Conservation (phyloP, 2,888 invertebrate genomes). For the Agriopis aurantiaria region DNA sequence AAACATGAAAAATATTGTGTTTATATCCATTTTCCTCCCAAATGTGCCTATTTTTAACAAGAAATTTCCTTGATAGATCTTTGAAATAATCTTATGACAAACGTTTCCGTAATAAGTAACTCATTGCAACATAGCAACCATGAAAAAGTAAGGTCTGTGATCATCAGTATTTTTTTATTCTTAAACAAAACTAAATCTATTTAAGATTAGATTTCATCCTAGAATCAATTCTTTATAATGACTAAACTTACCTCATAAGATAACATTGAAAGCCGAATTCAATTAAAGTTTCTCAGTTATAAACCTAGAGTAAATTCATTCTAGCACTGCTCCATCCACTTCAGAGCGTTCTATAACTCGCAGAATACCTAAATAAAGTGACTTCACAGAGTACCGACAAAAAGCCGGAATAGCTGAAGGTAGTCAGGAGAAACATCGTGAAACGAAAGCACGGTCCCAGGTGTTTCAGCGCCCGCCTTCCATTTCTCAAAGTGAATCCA, state of each 20-base stretch:
- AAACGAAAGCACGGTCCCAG: constrained; percentile 63
- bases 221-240: neutral
- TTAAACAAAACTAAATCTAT: neutral
- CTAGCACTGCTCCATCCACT: constrained; percentile 46
- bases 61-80: neutral
- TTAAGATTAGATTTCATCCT: neutral
- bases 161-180: neutral
- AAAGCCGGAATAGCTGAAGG: constrained; percentile 54
- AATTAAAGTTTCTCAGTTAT: constrained; percentile 41
- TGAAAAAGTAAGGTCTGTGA: too few species aligned
- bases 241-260: constrained; percentile 22
- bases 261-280: constrained; percentile 27
- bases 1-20: neutral
- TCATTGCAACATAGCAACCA: neutral
- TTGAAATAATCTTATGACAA: neutral
- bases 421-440: constrained; percentile 53
- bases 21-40: neutral
- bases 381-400: constrained; percentile 59
- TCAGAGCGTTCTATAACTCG: constrained; percentile 56
- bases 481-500: constrained; percentile 84
- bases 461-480: constrained; percentile 72
- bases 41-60: neutral
- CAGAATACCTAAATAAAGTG: constrained; percentile 45
- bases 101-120: neutral
- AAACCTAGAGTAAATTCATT: constrained; percentile 40